A percentile compares a stretch with the other conserved stretches of the same genome.
phyloP scores from a whole-genome alignment of 1,140 invertebrate genomes.

The Drosophila sulfurigaster region DNA sequence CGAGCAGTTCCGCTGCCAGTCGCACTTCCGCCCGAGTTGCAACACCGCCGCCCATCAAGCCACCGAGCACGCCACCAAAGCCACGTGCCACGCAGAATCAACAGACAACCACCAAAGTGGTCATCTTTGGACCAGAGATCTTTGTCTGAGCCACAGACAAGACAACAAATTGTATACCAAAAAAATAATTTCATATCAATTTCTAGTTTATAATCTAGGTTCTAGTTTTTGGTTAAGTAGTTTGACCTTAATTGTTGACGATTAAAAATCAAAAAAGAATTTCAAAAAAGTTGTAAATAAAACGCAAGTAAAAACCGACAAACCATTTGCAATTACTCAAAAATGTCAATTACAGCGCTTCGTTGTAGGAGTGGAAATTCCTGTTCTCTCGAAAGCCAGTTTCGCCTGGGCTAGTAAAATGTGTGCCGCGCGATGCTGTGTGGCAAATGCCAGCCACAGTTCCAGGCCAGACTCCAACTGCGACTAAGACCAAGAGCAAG shows the following conservation, averaged over 20 bases:
- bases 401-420: slow-evolving; percentile 66
- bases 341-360: slow-evolving; percentile 69
- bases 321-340: slow-evolving; percentile 58
- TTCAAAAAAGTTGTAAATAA: slow-evolving; percentile 20
- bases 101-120: slow-evolving; percentile 26
- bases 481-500: neutral
- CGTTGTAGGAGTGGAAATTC: slow-evolving; percentile 82
- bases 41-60: slow-evolving; percentile 16
- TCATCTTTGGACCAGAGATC: slow-evolving; percentile 64
- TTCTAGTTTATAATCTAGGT: neutral
- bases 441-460: slow-evolving; percentile 62
- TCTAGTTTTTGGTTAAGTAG: slow-evolving; percentile 20
- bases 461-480: neutral
- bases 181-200: slow-evolving; percentile 1
- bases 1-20: neutral
- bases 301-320: neutral
- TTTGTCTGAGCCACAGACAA: slow-evolving; percentile 46
- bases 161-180: too few species aligned
- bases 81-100: slow-evolving; percentile 16
- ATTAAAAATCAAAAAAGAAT: slow-evolving; percentile 74
- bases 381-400: slow-evolving; percentile 74
- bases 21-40: neutral
- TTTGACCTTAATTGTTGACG: slow-evolving; percentile 74
- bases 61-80: slow-evolving; percentile 65
- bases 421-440: slow-evolving; percentile 54